Evolutionary conservation across 2,797 vertebrate species (phyloP), one percentile per base, ranked within the genome.

Genomic region (Sphaeramia orbicularis): DNA sequence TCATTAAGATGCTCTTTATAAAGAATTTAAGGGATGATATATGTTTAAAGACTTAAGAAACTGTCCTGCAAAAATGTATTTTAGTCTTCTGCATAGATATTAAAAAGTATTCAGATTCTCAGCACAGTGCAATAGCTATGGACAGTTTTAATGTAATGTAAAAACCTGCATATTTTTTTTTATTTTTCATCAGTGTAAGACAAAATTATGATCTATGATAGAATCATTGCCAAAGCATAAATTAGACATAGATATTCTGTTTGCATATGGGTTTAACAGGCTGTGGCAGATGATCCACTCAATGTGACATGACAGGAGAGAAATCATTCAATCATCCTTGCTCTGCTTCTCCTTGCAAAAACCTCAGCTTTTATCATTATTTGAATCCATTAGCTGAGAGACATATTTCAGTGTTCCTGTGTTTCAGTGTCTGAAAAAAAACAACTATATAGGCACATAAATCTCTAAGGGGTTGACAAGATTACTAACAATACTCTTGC

Each of bases 141-240:
- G 64, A 55, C 49, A 55, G 74, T 59, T 77, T 74, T 59, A 70
- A 61, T 36, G 40, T 79, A 40, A 55, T 35, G 9, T 56, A 76
- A 61, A 53, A 50, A 79, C 74, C 81, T 16, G 61, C 24, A 36
- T 70, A 6, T 10, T 36, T 62, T 51, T 10, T 36, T 58, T 67
- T 19, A 35, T 9, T 35, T 35, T 35, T 35, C 32, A 35, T 35
- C 9, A 10, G 1, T 35, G 32, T 35, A 35, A 35, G 7, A 35
- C 32, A 35, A 35, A 35, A 10, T 35, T 10, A 35, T 35, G 7
- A 78, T 78, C 84, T 77, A 82, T 72, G 77, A 64, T 12, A 8
- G 21, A 16, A 14, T 72, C 40, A 61, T 78, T 80, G 81, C 80
- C 67, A 81, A 75, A 78, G 68, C 69, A 88, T 80, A 89, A 55